Evolutionary conservation across 2,113 vertebrate genomes (phyloP).

Genomic region (Nasalis larvatus): DNA sequence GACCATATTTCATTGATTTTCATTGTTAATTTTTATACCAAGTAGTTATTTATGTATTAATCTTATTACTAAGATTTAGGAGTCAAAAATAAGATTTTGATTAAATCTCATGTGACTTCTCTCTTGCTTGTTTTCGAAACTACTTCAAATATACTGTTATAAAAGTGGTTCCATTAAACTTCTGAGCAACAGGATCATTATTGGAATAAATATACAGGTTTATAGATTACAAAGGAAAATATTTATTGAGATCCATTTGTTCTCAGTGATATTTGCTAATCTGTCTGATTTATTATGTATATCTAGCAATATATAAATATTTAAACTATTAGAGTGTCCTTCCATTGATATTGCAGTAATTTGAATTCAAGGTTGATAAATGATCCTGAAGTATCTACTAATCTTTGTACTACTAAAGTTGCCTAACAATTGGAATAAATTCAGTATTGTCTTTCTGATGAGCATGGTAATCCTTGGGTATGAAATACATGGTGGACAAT

Average conservation of each 20-base stretch:
- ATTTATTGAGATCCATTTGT: neutral
- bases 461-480: neutral
- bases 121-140: neutral
- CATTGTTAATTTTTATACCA: neutral
- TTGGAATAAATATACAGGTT: neutral
- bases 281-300: neutral
- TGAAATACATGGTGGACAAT: constrained; percentile 40
- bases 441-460: constrained; percentile 59
- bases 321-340: neutral
- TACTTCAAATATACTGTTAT: neutral
- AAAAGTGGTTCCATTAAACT: neutral
- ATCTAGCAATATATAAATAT: neutral
- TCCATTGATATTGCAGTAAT: neutral
- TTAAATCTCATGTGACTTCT: neutral
- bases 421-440: constrained; percentile 42
- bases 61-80: neutral
- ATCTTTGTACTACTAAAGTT: neutral
- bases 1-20: neutral
- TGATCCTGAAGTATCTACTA: neutral
- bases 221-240: neutral
- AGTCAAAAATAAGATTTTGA: neutral
- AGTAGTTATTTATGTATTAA: neutral
- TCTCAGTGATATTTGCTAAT: neutral
- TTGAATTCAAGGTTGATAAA: neutral
- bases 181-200: neutral